Conservation (phyloP, 2,797 vertebrate species). For the Atherinosoma microstoma region DNA sequence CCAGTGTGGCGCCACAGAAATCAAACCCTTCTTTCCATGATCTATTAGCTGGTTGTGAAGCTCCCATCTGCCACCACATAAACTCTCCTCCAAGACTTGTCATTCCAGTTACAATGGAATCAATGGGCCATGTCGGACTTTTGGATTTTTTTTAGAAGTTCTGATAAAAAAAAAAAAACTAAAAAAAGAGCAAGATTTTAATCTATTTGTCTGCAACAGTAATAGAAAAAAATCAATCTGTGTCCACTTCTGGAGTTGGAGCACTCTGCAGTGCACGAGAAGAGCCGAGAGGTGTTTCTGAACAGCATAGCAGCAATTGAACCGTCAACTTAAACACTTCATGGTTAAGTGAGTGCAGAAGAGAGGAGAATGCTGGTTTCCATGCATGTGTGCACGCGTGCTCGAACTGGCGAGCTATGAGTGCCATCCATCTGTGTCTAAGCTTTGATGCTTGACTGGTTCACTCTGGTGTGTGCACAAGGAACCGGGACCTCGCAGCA, state of each 20-base stretch:
- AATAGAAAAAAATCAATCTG: conserved; percentile 68
- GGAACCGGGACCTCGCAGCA: conserved; percentile 50
- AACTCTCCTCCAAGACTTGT: conserved; percentile 53
- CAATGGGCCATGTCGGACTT: conserved; percentile 54
- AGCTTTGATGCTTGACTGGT: conserved; percentile 37
- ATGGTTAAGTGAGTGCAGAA: conserved; percentile 73
- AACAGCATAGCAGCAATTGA: conserved; percentile 68
- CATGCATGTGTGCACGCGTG: conserved; percentile 24
- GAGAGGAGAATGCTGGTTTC: conserved; percentile 44
- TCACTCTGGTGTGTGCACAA: conserved; percentile 45
- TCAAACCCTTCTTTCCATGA: conserved; percentile 61
- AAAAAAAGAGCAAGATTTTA: conserved; percentile 31
- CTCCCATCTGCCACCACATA: conserved; percentile 69
- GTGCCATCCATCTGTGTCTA: conserved; percentile 54
- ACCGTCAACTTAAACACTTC: conserved; percentile 75
- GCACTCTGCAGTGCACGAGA: conserved; percentile 43
- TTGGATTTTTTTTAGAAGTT: conserved; percentile 9
- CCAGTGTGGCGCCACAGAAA: conserved; percentile 62
- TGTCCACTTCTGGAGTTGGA: conserved; percentile 55
- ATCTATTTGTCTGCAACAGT: conserved; percentile 42
- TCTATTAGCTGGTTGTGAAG: conserved; percentile 55
- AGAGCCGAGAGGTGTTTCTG: conserved; percentile 40
- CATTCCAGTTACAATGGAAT: conserved; percentile 56
- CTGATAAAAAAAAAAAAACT: neutral
- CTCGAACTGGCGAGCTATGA: conserved; percentile 19